Base-by-base conservation (phyloP, 2,797 vertebrate species). In the Myotis pilosus region DNA sequence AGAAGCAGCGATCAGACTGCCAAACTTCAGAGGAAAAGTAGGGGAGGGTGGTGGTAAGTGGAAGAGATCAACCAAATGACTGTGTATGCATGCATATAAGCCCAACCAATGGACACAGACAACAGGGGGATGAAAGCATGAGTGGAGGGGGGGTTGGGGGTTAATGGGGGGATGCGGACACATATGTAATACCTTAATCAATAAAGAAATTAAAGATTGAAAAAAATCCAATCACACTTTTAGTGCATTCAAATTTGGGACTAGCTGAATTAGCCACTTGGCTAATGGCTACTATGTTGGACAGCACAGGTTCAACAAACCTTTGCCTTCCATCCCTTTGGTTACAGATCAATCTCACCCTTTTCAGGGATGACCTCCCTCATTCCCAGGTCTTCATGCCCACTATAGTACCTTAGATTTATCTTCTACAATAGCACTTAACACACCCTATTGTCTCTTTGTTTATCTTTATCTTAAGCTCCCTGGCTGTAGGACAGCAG, bases 171-270 rank as follows among this genome's bases (percentile, higher is more conserved):
- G 9, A 44, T 44, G 41, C 10, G 41, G 41, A 44, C 41, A 44
- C 41, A 44, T 44, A 44, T 44, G 41, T 10, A 44, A 44, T 44
- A 44, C 9, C 41, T 44, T 44, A 44, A 44, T 44, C 41, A 44
- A 44, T 44, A 44, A 44, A 44, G 9, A 44, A 44, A 44, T 44
- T 44, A 44, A 44, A 44, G 41, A 44, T 44, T 44, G 41, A 44
- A 44, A 44, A 44, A 91, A 95, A 95, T 92, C 16, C 11, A 94
- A 23, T 96, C 38, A 69, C 30, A 81, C 1, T 38, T 78, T 33
- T 6, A 64, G 11, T 64, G 8, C 6, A 71, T 87, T 36, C 91
- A 84, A 85, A 82, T 57, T 74, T n/a, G 25, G 30, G 28, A 41
- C 49, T 87, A 89, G 30, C 10, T 66, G 11, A 83, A 84, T 81